Evolutionary conservation across 2,113 vertebrate species (phyloP), one percentile per base, ranked within the genome.

Genomic region (Microtus pennsylvanicus): DNA sequence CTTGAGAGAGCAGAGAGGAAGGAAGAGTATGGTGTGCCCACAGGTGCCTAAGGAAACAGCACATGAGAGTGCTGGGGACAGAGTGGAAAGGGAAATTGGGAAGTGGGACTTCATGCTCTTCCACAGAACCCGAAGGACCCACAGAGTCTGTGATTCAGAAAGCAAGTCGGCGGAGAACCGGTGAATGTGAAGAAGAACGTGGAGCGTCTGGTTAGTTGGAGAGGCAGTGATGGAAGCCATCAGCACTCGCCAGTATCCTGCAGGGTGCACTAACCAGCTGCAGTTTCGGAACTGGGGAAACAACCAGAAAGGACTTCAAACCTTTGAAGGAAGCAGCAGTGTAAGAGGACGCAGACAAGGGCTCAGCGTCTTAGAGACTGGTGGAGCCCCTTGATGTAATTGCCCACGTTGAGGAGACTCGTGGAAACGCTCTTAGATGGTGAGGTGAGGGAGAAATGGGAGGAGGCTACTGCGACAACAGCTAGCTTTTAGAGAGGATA

Each of bases 211-310:
- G 1, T 24, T 65, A 2, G 3, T 4, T 21, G 4, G 26, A 24
- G 70, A 75, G 19, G 1, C 65, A 52, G 3, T 42, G 50, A 22
- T 58, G 0, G 22, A n/a, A 89, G 30, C 35, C 12, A 3, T 0
- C 17, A 45, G 67, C 28, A 21, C 16, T 88, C 45, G 7, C 42
- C 22, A 12, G 58, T 38, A 50, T 8, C 63, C 12, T 2, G 4
- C 61, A 26, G 24, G 61, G 6, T 11, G 22, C 30, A 3, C 19
- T 10, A 30, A 21, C 42, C 3, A 1, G 58, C 1, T 6, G 5
- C 7, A 0, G 17, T 45, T 45, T 5, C 19, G 45, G 55, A 45
- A 85, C 45, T 58, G n/a, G 33, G 55, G 21, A 69, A 88, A 63
- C 45, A 42, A 50, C 58, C 58, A 58, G 45, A 63, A 58, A 47